Evolutionary conservation across 2,113 vertebrate species (phyloP).

Genomic region (Eleginops maclovinus): DNA sequence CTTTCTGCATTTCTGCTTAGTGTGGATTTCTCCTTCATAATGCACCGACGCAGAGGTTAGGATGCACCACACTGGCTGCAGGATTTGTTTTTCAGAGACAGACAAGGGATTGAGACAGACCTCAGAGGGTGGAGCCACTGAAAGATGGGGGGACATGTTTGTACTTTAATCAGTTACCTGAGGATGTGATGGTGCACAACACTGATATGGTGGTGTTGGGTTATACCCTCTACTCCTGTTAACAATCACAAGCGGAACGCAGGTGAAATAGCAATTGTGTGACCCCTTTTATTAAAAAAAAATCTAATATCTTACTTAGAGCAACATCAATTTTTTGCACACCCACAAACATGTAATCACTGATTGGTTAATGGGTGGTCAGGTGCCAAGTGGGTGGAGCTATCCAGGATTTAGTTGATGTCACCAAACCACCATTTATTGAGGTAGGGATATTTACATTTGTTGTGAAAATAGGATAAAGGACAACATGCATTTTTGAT

Average conservation of each 20-base stretch:
- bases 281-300: neutral
- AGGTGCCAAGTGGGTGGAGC: too few relatives aligned
- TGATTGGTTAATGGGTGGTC: too few relatives aligned
- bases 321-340: too few relatives aligned
- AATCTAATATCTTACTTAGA: neutral
- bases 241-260: conserved; percentile 26
- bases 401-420: too few relatives aligned
- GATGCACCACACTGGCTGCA: conserved; percentile 16
- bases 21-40: conserved; percentile 34
- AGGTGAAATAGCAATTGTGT: conserved; percentile 9
- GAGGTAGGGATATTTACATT: too few relatives aligned
- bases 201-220: conserved; percentile 7
- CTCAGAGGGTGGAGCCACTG: neutral
- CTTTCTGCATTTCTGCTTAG: conserved; percentile 39
- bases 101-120: conserved; percentile 10
- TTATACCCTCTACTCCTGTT: conserved; percentile 37
- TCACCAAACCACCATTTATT: too few relatives aligned
- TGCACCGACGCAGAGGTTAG: conserved; percentile 10
- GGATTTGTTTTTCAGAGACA: conserved; percentile 35
- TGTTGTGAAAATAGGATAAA: too few relatives aligned
- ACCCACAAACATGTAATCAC: too few relatives aligned
- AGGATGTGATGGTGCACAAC: conserved; percentile 37
- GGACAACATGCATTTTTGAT: too few relatives aligned
- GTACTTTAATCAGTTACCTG: conserved; percentile 42
- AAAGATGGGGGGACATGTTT: conserved; percentile 44